Base-by-base conservation (phyloP, 2,113 vertebrate species). In the Ivindomyrus marchei region DNA sequence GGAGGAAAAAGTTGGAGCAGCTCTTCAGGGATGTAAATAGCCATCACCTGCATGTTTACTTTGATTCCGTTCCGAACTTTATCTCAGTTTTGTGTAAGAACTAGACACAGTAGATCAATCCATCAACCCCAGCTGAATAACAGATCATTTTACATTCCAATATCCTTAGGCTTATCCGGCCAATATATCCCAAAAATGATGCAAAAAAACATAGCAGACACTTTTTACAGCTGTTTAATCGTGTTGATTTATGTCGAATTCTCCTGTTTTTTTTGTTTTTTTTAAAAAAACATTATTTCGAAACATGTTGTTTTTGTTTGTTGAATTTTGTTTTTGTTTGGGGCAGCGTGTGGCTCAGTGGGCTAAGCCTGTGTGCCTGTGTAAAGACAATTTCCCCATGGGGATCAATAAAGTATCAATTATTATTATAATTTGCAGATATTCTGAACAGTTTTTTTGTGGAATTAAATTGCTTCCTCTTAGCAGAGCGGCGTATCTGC, bases 1-100 rank as follows among this genome's bases (percentile, higher is more conserved):
- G n/a, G n/a, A 87, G 47, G 47, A 9, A 8, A n/a, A 47, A 49
- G 3, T 13, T 5, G 31, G 31, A 66, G 24, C 8, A 66, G 58
- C 24, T 66, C 58, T 77, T 77, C n/a, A 0, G 47, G n/a, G 49
- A 52, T 86, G 13, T 86, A 86, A 86, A 86, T 86, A 50, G 21
- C 10, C 11, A 21, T 49, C 46, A 46, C 11, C 46, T 70, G 62
- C 62, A 66, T 27, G 10, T 17, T 80, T 39, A 74, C 7, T 46
- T 56, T 45, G 58, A 11, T 15, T 47, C 24, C 53, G 3, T 45
- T 19, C 42, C 62, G 66, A 66, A 74, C 24, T 45, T 45, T 21
- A 89, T 89, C 45, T 74, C 88, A 89, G 24, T 74, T 74, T 89
- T 89, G 62, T 31, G 62, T 36, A 89, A 27, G 6, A 62, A 17